Evolutionary conservation across 2,888 invertebrate species (phyloP).

Genomic region (Callimorpha dominula): DNA sequence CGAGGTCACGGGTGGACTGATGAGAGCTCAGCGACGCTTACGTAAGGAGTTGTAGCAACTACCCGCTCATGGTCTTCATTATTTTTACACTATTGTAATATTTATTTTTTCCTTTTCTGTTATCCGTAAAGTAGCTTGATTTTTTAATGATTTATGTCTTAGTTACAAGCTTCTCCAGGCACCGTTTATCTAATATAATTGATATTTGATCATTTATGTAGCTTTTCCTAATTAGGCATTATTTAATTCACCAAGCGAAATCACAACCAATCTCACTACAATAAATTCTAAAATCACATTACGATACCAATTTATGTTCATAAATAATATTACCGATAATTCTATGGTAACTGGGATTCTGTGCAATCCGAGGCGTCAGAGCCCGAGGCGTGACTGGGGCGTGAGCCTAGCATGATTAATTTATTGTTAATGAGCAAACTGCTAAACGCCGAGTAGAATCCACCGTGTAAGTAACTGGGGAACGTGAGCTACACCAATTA

Average conservation of each 20-base stretch:
- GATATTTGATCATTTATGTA: background rate
- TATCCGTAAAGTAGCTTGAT: no score
- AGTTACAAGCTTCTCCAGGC: background rate
- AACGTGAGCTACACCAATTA: constrained; percentile 31
- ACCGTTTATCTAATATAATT: background rate
- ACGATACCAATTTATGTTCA: constrained; percentile 42
- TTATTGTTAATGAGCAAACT: constrained; percentile 76
- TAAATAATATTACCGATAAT: constrained; percentile 49
- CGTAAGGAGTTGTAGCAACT: no score
- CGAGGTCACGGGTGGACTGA: no score
- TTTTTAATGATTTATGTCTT: no score
- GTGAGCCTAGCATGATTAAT: constrained; percentile 67
- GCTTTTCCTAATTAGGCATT: constrained; percentile 7
- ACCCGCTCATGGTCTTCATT: no score
- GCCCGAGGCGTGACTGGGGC: constrained; percentile 47
- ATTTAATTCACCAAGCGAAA: constrained; percentile 13
- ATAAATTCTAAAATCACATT: constrained; percentile 31
- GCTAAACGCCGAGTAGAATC: constrained; percentile 62
- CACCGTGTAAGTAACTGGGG: constrained; percentile 25
- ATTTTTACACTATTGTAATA: no score
- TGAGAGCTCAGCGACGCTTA: no score
- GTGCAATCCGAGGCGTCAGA: constrained; percentile 45
- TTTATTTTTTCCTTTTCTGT: no score
- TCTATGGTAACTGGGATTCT: constrained; percentile 33
- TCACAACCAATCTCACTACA: constrained; percentile 13